These are phyloP conservation scores for Orcinus orca DNA, from an alignment of 2,113 vertebrate genomes.

Conservation along the genomic window DNA sequence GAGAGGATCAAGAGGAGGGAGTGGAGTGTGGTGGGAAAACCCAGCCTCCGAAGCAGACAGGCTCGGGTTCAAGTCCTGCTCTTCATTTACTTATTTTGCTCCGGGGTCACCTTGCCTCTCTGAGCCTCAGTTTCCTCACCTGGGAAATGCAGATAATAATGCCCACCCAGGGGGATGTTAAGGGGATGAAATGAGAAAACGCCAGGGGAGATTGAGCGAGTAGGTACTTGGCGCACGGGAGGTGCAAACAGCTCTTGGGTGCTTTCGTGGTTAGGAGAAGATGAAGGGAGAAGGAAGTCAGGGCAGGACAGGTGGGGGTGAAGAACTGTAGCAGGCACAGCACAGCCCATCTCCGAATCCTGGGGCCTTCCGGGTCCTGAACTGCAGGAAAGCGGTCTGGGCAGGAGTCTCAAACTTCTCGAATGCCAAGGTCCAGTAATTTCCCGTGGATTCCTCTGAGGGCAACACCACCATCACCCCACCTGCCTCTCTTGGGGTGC, in stretches of 20 bases:
- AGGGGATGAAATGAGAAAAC: background rate
- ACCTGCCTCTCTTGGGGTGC: background rate
- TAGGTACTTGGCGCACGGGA: fast-evolving
- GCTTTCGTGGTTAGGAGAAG: background rate
- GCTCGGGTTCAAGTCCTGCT: background rate
- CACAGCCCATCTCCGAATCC: background rate
- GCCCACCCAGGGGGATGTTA: background rate
- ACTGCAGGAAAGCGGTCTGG: background rate
- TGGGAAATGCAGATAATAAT: background rate
- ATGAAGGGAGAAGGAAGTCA: background rate
- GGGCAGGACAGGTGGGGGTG: background rate
- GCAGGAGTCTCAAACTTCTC: background rate
- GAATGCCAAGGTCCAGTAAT: background rate
- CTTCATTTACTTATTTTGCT: background rate
- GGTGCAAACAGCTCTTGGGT: fast-evolving
- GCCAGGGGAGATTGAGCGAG: background rate
- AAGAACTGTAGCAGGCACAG: background rate
- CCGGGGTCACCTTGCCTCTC: background rate
- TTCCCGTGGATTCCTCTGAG: background rate
- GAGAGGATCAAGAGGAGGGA: background rate
- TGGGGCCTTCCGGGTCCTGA: background rate
- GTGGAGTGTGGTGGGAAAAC: background rate
- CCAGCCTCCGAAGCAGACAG: background rate
- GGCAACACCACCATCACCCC: background rate
- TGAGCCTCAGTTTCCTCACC: background rate